A percentile compares a stretch with the other conserved stretches of the same genome.
These are phyloP conservation scores for Diprion similis DNA, from an alignment of 1,140 invertebrate species.

Conservation along the genomic window DNA sequence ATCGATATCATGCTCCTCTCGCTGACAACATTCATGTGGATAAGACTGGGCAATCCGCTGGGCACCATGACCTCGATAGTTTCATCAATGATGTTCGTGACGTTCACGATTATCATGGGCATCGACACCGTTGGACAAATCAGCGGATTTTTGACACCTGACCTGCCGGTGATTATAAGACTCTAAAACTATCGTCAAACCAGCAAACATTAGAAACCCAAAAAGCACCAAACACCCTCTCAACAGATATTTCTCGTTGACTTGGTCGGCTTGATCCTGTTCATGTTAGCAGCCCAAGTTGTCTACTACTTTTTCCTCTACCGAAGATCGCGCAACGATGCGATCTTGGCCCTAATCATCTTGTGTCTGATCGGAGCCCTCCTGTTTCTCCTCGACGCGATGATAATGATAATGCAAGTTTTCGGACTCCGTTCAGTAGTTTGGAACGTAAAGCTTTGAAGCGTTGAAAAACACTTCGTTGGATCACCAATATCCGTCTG, in stretches of 20 bases:
- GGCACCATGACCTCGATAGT: neutral
- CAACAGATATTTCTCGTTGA: neutral
- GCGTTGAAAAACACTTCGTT: no score
- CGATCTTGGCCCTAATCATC: neutral
- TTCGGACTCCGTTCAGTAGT: neutral
- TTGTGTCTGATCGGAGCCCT: neutral
- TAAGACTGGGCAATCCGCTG: neutral
- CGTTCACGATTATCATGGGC: neutral
- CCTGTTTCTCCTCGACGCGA: neutral
- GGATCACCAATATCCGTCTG: no score
- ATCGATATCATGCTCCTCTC: neutral
- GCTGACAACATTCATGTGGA: neutral
- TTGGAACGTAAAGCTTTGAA: no score
- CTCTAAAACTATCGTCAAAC: neutral
- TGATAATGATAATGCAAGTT: neutral
- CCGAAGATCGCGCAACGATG: neutral
- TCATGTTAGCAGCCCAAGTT: neutral
- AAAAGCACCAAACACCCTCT: neutral
- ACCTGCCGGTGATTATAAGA: neutral
- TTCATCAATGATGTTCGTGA: neutral
- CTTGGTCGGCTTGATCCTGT: neutral
- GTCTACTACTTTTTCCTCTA: neutral
- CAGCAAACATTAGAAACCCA: neutral
- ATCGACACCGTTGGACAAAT: slow-evolving; percentile 1
- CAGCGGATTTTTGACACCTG: neutral